phyloP scores from a whole-genome alignment of 1,140 invertebrate genomes.

The Cydia amplana region DNA sequence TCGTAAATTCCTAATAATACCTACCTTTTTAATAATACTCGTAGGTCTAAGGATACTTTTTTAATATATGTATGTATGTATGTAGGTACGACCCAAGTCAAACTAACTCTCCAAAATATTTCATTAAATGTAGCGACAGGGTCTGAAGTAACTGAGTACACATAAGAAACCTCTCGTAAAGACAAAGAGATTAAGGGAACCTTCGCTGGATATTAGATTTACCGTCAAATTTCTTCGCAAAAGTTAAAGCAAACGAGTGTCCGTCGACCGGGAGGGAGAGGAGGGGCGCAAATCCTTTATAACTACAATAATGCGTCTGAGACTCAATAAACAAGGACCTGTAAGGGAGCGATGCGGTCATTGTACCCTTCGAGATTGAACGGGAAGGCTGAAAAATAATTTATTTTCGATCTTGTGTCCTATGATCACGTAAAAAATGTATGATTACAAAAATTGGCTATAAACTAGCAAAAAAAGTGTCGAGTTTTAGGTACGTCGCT shows the following conservation, averaged over 20 bases:
- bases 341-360: slow-evolving; percentile 33
- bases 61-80: slow-evolving; percentile 12
- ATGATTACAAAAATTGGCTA: neutral
- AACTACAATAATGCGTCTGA: slow-evolving; percentile 42
- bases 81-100: slow-evolving; percentile 16
- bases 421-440: neutral
- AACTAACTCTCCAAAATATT: slow-evolving; percentile 27
- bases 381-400: slow-evolving; percentile 24
- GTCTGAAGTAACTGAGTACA: slow-evolving; percentile 28
- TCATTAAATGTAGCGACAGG: slow-evolving; percentile 27
- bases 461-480: neutral
- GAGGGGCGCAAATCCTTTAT: slow-evolving; percentile 33
- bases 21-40: no score
- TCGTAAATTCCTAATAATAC: no score
- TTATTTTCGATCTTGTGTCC: neutral
- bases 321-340: slow-evolving; percentile 42
- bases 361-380: slow-evolving; percentile 34
- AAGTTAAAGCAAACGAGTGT: slow-evolving; percentile 39
- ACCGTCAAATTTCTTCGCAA: slow-evolving; percentile 40
- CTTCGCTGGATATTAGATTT: slow-evolving; percentile 41
- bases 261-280: neutral
- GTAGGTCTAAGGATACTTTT: neutral
- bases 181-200: slow-evolving; percentile 32
- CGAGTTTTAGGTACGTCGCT: neutral
- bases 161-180: slow-evolving; percentile 32